Evolutionary conservation across 2,888 invertebrate genomes (phyloP), one percentile per base, ranked within the genome.

Genomic region (Alloplasta piceator): DNA sequence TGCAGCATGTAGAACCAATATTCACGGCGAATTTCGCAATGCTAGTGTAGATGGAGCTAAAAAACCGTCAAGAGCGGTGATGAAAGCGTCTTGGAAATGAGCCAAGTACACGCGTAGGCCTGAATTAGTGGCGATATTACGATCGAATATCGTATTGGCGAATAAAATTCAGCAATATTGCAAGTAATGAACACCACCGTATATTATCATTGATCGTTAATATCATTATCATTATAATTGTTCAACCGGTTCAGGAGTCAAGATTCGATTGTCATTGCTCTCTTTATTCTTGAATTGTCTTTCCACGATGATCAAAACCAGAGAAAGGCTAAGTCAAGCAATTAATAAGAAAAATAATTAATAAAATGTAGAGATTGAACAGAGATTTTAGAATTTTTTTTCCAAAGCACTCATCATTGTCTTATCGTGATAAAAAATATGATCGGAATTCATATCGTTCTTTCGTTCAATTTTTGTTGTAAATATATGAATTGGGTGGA

Each of bases 111-210:
- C 84, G 85, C 85, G 86, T 85, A 88, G 87, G 87, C 88, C 88
- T 89, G 88, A 89, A 90, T 90, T 89, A 89, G 87, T 87, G 83
- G 84, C 60, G 81, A 87, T 89, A 87, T 88, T 87, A 86, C 80
- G 84, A 85, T 86, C 82, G 84, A 84, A 88, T 84, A 86, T 85
- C 83, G 73, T 81, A 84, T 85, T 81, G 80, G 78, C 78, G 71
- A 80, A 82, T 61, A 76, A 73, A 75, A 48, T 78, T 79, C 83
- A 84, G 87, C 83, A 84, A 86, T 87, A 75, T 71, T 9, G 46
- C 39, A 61, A 41, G 46, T 60, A 80, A 67, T 39, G n/a, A 41
- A 38, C 6, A 50, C 67, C 14, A 9, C 5, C 7, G 9, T n/a
- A 14, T 52, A 55, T 63, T 12, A n/a, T 36, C 38, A 67, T 67